Evolutionary conservation across 2,888 invertebrate species (phyloP).

Genomic region (Caprella mutica): DNA sequence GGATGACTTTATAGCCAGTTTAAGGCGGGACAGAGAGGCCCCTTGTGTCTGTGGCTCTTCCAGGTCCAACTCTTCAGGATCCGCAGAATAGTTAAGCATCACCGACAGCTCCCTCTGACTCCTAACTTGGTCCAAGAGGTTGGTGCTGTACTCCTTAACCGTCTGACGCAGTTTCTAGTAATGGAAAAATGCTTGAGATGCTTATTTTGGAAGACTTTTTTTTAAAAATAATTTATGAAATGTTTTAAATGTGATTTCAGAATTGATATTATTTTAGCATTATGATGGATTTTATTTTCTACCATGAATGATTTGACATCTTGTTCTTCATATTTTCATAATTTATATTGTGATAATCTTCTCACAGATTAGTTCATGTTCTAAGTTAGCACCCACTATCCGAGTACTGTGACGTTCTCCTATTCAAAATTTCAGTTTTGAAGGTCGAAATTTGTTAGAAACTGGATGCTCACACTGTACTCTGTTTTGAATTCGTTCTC

Average conservation of each 20-base stretch:
- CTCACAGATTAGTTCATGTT: no score
- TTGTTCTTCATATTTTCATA: no score
- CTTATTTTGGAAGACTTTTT: neutral
- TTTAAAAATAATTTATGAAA: neutral
- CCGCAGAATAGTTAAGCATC: slow-evolving; percentile 83
- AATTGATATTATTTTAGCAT: no score
- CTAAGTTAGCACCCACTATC: no score
- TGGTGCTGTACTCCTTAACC: slow-evolving; percentile 77
- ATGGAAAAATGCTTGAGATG: neutral
- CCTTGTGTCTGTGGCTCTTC: slow-evolving; percentile 69
- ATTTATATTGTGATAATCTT: no score
- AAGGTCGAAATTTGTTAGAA: no score
- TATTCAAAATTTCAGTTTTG: no score
- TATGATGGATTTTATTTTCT: no score
- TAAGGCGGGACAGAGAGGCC: slow-evolving; percentile 75
- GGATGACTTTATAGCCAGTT: slow-evolving; percentile 90
- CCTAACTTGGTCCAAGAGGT: slow-evolving; percentile 78
- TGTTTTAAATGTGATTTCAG: no score
- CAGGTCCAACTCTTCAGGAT: slow-evolving; percentile 56
- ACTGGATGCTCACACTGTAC: slow-evolving; percentile 57
- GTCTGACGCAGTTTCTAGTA: slow-evolving; percentile 50
- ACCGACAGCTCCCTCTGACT: slow-evolving; percentile 87
- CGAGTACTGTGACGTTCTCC: no score
- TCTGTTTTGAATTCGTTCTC: slow-evolving; percentile 90
- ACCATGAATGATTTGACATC: no score